phyloP scores from a whole-genome alignment of 2,797 vertebrate species.

The Coregonus ussuriensis region DNA sequence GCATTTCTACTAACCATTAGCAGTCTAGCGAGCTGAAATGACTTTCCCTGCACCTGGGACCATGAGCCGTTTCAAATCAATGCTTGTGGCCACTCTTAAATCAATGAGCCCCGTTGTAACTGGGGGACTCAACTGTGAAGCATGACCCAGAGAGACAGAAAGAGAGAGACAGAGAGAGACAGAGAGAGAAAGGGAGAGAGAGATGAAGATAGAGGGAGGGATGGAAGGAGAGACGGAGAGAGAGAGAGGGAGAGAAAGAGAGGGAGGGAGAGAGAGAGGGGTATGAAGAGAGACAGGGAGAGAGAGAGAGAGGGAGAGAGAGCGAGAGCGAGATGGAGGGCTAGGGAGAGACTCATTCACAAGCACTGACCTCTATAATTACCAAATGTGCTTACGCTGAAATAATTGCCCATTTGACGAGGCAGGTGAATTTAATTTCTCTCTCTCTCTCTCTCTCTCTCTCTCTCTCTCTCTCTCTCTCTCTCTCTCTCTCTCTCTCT shows the following conservation, averaged over 20 bases:
- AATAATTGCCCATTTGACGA: slow-evolving; percentile 65
- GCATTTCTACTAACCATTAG: slow-evolving; percentile 72
- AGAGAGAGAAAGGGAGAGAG: neutral
- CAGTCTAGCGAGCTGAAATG: slow-evolving; percentile 62
- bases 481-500: too few species aligned
- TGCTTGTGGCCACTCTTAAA: slow-evolving; percentile 71
- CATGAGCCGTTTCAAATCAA: slow-evolving; percentile 72
- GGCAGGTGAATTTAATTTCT: slow-evolving; percentile 48
- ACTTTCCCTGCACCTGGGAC: slow-evolving; percentile 67
- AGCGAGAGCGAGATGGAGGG: slow-evolving; percentile 5
- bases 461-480: too few species aligned
- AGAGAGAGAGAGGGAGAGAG: neutral
- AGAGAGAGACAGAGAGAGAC: slow-evolving; percentile 18
- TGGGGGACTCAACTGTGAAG: slow-evolving; percentile 66
- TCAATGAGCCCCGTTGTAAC: slow-evolving; percentile 75
- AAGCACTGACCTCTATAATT: slow-evolving; percentile 51
- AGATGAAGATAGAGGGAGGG: neutral
- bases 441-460: slow-evolving; percentile 7
- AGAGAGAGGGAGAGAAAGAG: slow-evolving; percentile 18
- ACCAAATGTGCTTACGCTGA: slow-evolving; percentile 54
- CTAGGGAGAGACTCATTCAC: slow-evolving; percentile 31
- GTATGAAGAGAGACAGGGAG: neutral
- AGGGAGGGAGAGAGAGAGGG: slow-evolving; percentile 19
- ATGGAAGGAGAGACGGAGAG: neutral
- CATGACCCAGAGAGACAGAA: slow-evolving; percentile 47